Evolutionary conservation across 2,888 invertebrate genomes (phyloP).

Genomic region (Melieria omissa): DNA sequence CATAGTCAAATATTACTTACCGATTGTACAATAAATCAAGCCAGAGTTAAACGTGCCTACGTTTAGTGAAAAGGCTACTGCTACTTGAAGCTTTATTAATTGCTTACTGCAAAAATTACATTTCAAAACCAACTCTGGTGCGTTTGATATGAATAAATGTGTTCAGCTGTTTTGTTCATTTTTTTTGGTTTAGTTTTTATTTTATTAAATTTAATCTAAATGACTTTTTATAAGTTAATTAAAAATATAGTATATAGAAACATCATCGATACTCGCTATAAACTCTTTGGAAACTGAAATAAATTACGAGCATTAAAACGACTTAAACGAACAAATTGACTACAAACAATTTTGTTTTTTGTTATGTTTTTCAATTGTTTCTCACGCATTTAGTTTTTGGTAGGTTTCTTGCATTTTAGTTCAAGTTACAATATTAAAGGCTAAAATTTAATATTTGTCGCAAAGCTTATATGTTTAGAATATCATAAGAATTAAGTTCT

Average conservation of each 20-base stretch:
- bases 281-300: too few relatives aligned
- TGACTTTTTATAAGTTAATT: neutral
- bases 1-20: too few relatives aligned
- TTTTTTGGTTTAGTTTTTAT: neutral
- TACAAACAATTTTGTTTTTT: neutral
- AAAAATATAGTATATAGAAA: neutral
- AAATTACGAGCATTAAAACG: neutral
- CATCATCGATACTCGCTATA: neutral
- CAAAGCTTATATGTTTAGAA: constrained; percentile 40
- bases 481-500: constrained; percentile 46
- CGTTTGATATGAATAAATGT: constrained; percentile 1
- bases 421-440: constrained; percentile 11
- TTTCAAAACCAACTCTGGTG: neutral
- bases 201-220: neutral
- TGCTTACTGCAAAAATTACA: neutral
- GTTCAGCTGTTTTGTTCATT: neutral
- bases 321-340: neutral
- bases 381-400: neutral
- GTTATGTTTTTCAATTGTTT: neutral
- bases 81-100: constrained; percentile 1
- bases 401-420: constrained; percentile 7
- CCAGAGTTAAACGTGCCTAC: too few relatives aligned
- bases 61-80: neutral
- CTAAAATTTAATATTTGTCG: constrained; percentile 11
- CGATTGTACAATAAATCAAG: too few relatives aligned